phyloP scores from a whole-genome alignment of 2,888 invertebrate genomes.

The Mantis religiosa region DNA sequence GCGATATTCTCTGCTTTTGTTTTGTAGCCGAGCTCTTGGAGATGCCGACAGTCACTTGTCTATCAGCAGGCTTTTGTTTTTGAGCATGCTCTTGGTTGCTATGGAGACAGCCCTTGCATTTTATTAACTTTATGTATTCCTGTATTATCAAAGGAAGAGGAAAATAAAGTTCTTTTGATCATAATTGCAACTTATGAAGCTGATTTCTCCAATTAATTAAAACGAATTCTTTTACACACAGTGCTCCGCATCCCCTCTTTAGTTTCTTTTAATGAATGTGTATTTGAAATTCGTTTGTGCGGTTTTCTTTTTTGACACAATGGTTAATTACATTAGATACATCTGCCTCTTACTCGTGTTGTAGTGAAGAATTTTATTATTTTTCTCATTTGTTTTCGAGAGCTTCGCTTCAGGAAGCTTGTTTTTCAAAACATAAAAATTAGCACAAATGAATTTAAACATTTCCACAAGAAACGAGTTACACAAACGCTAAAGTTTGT shows the following conservation, averaged over 20 bases:
- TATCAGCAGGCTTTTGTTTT: neutral
- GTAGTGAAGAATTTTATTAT: no score
- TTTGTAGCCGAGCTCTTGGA: neutral
- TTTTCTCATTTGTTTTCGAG: no score
- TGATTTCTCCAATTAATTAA: neutral
- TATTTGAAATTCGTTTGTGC: neutral
- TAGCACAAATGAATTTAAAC: no score
- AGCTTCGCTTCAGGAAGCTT: no score
- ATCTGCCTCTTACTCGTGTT: no score
- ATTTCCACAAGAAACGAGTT: no score
- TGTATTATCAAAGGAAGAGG: neutral
- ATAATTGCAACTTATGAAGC: neutral
- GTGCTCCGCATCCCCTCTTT: neutral
- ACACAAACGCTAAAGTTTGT: no score
- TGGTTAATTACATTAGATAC: neutral
- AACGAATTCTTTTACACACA: neutral
- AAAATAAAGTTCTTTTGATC: neutral
- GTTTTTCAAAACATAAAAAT: no score
- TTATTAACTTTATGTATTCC: neutral
- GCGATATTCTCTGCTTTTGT: neutral
- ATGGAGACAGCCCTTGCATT: neutral
- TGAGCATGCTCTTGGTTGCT: neutral
- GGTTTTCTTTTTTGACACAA: neutral
- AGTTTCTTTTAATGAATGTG: neutral
- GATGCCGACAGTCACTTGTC: neutral